Evolutionary conservation across 1,140 invertebrate genomes (phyloP).

Genomic region (Euschistus heros): DNA sequence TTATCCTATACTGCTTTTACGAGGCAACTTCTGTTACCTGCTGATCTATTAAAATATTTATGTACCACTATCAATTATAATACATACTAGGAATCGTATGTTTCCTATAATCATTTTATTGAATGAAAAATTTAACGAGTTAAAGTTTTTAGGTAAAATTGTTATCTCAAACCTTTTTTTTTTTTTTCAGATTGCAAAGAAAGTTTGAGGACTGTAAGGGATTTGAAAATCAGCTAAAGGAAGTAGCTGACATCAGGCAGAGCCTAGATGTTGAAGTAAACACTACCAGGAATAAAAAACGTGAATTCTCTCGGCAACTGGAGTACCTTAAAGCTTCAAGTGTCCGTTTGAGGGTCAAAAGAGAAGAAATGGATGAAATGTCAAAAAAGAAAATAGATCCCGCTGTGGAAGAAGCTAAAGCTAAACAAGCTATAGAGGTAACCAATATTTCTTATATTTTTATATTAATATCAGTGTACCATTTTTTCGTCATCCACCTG

Average conservation of each 20-base stretch:
- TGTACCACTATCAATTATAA: too few species aligned
- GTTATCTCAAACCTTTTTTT: too few species aligned
- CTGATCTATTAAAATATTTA: too few species aligned
- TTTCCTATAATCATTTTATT: too few species aligned
- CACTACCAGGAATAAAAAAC: conserved; percentile 21
- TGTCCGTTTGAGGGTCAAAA: conserved; percentile 10
- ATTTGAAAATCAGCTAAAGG: conserved; percentile 1
- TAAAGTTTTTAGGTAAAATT: too few species aligned
- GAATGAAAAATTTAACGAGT: too few species aligned
- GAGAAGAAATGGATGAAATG: conserved; percentile 21
- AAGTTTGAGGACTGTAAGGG: conserved; percentile 2
- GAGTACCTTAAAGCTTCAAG: conserved; percentile 6
- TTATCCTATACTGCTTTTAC: too few species aligned
- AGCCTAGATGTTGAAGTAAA: conserved; percentile 21
- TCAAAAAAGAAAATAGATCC: conserved; percentile 9
- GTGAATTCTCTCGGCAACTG: conserved; percentile 11
- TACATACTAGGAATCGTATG: too few species aligned
- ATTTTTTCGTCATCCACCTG: too few species aligned
- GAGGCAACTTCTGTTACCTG: too few species aligned
- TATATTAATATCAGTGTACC: too few species aligned
- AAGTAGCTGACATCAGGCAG: conserved; percentile 7
- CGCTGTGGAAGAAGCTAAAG: conserved; percentile 16
- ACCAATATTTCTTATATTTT: too few species aligned
- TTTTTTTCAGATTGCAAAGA: conserved; percentile 14
- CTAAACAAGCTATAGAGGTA: conserved; percentile 7